These are phyloP conservation scores for Drosophila lacteicornis DNA, from an alignment of 1,140 invertebrate genomes.

Conservation along the genomic window DNA sequence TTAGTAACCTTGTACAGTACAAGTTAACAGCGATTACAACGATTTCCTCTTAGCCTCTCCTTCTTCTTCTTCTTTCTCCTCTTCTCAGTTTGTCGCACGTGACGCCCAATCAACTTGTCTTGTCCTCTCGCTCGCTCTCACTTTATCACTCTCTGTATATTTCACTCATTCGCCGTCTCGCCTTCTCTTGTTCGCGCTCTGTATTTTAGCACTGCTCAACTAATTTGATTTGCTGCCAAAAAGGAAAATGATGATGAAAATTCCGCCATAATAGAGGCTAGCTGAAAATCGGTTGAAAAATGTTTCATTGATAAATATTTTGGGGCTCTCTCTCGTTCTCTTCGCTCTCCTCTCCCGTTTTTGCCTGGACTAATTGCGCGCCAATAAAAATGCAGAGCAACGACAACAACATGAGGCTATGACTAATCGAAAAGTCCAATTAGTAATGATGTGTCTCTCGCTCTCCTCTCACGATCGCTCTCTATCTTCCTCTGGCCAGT, in stretches of 20 bases:
- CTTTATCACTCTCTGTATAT: constrained; percentile 17
- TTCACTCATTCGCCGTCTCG: neutral
- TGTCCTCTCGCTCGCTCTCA: constrained; percentile 13
- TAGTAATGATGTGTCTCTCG: constrained; percentile 19
- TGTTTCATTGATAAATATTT: constrained; percentile 74
- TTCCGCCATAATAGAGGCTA: constrained; percentile 19
- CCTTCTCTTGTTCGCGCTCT: neutral
- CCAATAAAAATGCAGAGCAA: constrained; percentile 41
- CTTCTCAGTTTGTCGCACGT: constrained; percentile 33
- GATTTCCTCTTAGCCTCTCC: constrained; percentile 25
- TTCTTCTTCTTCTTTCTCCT: constrained; percentile 9
- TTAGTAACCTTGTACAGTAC: constrained; percentile 54
- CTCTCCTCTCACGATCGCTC: constrained; percentile 10
- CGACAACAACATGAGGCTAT: constrained; percentile 31
- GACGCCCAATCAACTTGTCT: constrained; percentile 49
- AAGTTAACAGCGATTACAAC: constrained; percentile 56
- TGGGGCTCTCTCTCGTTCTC: neutral
- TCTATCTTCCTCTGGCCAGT: neutral
- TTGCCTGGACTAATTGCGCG: constrained; percentile 68
- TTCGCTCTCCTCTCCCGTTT: neutral
- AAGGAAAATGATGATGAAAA: constrained; percentile 45
- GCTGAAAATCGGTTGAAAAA: constrained; percentile 23
- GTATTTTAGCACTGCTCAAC: constrained; percentile 54
- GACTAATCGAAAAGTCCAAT: constrained; percentile 70
- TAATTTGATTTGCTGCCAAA: constrained; percentile 68